Base-by-base conservation (phyloP, 92 coral and sea anemone species). In the Umimayanthus chanpuru region DNA sequence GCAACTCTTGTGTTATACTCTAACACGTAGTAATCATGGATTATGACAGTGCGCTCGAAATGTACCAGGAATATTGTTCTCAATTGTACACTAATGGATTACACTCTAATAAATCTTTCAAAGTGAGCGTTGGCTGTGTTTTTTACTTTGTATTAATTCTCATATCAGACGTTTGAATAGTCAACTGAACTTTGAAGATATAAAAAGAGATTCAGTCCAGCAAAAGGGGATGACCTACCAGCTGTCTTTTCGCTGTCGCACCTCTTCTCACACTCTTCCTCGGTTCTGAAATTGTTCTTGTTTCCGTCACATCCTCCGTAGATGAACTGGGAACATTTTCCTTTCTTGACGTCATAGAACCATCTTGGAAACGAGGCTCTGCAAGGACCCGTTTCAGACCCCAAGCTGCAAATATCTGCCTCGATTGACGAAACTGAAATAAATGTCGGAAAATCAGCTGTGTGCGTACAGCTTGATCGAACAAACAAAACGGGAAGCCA, bases 251-350 rank as follows among this genome's bases (percentile, higher is more conserved):
- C 56, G 56, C 81, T 77, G 81, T 77, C 81, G 23, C 81, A 77
- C 15, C 23, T 77, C 61, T 77, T 77, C 58, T 77, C 58, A 36
- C 81, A 77, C 10, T 77, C 81, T 21, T 77, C 81, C 15, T 40
- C 29, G 11, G 81, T 77, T 77, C 26, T 43, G 39, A 43, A 77
- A 64, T 77, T 77, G 81, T 77, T 77, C 15, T 43, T 47, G 6
- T 77, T 77, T 21, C 81, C 81, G 7, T 77, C 81, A 21, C 81
- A 77, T 12, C 81, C 81, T 77, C 81, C 81, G 56, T 77, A 77
- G 16, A 77, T 41, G 32, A 77, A 77, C 81, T 77, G 23, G 2
- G 81, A 10, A 25, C 81, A 77, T 47, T 77, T 77, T 21, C 81
- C 81, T 9, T 44, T 77, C 81, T 77, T 77, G 18, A 53, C 39